These are phyloP conservation scores for western clawed frog (Xenopus tropicalis) DNA, from an alignment of 2,113 vertebrate species.

Conservation along the genomic window UCB_Xtro_10.0 CM004446.2:41957501-41958000, in stretches of 20 bases:
- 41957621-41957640: no score
- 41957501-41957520: no score
- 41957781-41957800: constrained; percentile 76
- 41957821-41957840: constrained; percentile 65
- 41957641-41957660: no score
- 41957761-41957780: constrained; percentile 65
- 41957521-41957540: no score
- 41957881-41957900: constrained; percentile 64
- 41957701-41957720: neutral
- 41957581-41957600: no score
- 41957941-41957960: constrained; percentile 62
- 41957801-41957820: constrained; percentile 76
- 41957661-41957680: no score
- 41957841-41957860: constrained; percentile 75
- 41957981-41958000: constrained; percentile 18
- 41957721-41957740: constrained; percentile 16
- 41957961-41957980: constrained; percentile 31
- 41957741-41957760: constrained; percentile 49
- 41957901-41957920: constrained; percentile 77
- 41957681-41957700: neutral
- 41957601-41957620: no score
- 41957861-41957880: constrained; percentile 72
- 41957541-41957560: no score
- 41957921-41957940: constrained; percentile 73
- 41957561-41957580: no score